Evolutionary conservation across 2,113 vertebrate species (phyloP).

Genomic region (Cyanoderma ruficeps): DNA sequence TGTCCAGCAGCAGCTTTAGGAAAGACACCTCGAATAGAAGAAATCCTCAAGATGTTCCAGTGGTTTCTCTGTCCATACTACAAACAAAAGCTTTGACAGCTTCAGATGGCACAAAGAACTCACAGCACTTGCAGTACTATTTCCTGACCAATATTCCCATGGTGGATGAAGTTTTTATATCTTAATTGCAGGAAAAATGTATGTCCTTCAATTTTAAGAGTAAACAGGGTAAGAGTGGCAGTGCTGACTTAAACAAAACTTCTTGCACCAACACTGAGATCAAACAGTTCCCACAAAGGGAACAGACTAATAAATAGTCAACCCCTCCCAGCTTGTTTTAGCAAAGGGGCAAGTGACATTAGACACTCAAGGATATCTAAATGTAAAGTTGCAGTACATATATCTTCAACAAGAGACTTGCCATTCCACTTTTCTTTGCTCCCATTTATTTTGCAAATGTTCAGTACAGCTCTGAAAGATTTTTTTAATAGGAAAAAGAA

Average conservation of each 20-base stretch:
- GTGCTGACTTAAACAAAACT: background rate
- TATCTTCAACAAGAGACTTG: background rate
- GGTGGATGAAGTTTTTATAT: background rate
- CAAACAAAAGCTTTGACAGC: background rate
- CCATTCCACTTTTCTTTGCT: background rate
- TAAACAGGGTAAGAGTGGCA: background rate
- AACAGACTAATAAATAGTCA: background rate
- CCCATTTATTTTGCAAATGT: background rate
- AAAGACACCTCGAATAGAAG: background rate
- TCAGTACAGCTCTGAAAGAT: background rate
- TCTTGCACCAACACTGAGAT: background rate
- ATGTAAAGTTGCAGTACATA: background rate
- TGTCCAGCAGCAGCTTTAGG: background rate
- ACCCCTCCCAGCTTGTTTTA: background rate
- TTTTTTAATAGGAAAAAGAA: background rate
- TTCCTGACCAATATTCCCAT: background rate
- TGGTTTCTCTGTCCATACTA: background rate
- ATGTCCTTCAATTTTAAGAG: background rate
- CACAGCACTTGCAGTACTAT: background rate
- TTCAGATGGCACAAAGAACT: background rate
- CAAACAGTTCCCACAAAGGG: background rate
- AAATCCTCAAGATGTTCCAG: background rate
- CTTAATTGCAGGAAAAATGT: background rate
- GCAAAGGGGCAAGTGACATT: background rate
- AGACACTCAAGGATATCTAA: rapidly evolving